A percentile compares a stretch with the other conserved stretches of the same genome.
Conservation (phyloP, 2,888 invertebrate species). For the Osedax frankpressi region DNA sequence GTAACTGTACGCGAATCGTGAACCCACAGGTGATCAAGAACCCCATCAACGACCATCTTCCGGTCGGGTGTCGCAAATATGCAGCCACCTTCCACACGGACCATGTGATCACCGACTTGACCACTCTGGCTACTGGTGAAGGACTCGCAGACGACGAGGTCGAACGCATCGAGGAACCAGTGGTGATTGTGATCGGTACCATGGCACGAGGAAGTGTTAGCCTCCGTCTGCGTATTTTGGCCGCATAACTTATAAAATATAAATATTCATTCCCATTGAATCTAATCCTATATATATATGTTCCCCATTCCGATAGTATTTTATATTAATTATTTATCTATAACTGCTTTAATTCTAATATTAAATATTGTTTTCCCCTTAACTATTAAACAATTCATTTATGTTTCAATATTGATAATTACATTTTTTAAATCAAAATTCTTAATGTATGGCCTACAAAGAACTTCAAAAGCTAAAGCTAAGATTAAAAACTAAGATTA, state of each 20-base stretch:
- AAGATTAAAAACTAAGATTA: no score
- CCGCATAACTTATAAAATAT: background rate
- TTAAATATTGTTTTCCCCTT: no score
- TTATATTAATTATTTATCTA: background rate
- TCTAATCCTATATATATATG: background rate
- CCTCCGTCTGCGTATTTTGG: constrained; percentile 31
- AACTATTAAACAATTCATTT: no score
- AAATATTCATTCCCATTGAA: background rate
- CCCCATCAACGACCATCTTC: constrained; percentile 82
- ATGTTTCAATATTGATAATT: no score
- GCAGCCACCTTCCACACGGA: constrained; percentile 78
- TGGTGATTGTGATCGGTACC: constrained; percentile 82
- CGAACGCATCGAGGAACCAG: constrained; percentile 65
- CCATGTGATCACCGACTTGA: constrained; percentile 45
- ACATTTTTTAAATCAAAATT: no score
- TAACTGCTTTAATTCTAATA: no score
- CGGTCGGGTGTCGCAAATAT: constrained; percentile 79
- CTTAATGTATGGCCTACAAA: no score
- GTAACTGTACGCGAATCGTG: no score
- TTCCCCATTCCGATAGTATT: background rate
- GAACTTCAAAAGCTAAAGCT: no score
- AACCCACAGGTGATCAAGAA: constrained; percentile 78
- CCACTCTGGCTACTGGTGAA: constrained; percentile 28
- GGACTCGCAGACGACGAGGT: constrained; percentile 57
- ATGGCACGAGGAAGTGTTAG: constrained; percentile 89